Evolutionary conservation across 53 echinoderm and acorn worm species (phyloP).

Genomic region (Echinarachnius parma): DNA sequence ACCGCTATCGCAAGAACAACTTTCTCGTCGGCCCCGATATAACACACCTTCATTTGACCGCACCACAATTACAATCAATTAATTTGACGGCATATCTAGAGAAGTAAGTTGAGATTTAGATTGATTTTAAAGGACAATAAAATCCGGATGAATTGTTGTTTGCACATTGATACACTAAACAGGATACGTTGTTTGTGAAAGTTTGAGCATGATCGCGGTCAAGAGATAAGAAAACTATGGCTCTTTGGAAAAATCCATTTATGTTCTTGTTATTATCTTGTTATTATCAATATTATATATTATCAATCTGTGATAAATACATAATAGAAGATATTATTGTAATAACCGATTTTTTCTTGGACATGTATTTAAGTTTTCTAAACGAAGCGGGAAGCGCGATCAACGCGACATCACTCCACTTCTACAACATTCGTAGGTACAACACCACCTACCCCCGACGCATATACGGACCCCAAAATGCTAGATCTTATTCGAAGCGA

Average conservation of each 20-base stretch:
- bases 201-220: too few relatives aligned
- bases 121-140: too few relatives aligned
- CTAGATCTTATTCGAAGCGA: neutral
- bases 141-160: too few relatives aligned
- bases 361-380: slow-evolving; percentile 25
- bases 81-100: neutral
- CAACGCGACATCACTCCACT: slow-evolving; percentile 37
- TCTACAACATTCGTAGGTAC: slow-evolving; percentile 25
- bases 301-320: too few relatives aligned
- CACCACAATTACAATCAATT: neutral
- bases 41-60: neutral
- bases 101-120: neutral
- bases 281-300: too few relatives aligned
- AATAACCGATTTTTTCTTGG: neutral
- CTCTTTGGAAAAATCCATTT: too few relatives aligned
- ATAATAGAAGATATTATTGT: too few relatives aligned
- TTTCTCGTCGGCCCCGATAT: slow-evolving; percentile 20
- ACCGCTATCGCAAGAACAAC: neutral
- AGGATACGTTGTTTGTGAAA: too few relatives aligned
- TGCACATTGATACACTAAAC: too few relatives aligned
- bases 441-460: neutral
- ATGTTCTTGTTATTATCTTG: too few relatives aligned
- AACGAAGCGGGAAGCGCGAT: neutral
- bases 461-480: slow-evolving; percentile 8
- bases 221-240: too few relatives aligned